Conservation (phyloP, 2,888 invertebrate species). For the Monopis laevigella region DNA sequence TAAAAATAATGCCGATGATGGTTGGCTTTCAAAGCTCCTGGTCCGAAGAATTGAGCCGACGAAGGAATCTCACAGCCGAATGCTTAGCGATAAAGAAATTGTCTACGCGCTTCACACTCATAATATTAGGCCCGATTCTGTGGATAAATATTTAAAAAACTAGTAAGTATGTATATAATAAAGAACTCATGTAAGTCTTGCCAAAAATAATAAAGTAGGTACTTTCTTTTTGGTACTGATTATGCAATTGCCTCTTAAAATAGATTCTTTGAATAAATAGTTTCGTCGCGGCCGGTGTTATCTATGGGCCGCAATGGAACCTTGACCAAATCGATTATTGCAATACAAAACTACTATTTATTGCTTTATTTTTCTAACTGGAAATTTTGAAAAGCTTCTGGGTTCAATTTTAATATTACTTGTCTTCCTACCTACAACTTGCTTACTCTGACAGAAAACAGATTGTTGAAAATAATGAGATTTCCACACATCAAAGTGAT, state of each 20-base stretch:
- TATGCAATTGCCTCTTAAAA: conserved; percentile 56
- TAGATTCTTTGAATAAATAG: conserved; percentile 27
- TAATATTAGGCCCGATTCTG: conserved; percentile 90
- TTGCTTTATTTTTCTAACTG: conserved; percentile 2
- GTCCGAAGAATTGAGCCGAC: conserved; percentile 93
- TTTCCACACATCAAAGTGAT: too few species aligned
- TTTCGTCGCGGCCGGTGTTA: conserved; percentile 19
- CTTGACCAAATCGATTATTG: conserved; percentile 26
- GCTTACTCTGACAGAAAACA: too few species aligned
- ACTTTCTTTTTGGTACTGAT: conserved; percentile 19
- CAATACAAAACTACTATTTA: not conserved
- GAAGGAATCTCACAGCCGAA: conserved; percentile 95
- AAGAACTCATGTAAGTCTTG: not conserved
- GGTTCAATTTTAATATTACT: too few species aligned
- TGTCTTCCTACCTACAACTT: too few species aligned
- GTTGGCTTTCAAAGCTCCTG: conserved; percentile 89
- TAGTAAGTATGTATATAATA: conserved; percentile 80
- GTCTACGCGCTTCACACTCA: conserved; percentile 96
- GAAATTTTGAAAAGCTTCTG: too few species aligned
- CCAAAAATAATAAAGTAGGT: not conserved
- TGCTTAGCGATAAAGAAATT: conserved; percentile 95
- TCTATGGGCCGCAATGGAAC: too few species aligned
- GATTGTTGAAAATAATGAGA: too few species aligned
- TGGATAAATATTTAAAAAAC: conserved; percentile 86
- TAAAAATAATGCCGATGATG: conserved; percentile 66